Evolutionary conservation across 2,113 vertebrate genomes (phyloP).

Genomic region (Erinaceus europaeus): DNA sequence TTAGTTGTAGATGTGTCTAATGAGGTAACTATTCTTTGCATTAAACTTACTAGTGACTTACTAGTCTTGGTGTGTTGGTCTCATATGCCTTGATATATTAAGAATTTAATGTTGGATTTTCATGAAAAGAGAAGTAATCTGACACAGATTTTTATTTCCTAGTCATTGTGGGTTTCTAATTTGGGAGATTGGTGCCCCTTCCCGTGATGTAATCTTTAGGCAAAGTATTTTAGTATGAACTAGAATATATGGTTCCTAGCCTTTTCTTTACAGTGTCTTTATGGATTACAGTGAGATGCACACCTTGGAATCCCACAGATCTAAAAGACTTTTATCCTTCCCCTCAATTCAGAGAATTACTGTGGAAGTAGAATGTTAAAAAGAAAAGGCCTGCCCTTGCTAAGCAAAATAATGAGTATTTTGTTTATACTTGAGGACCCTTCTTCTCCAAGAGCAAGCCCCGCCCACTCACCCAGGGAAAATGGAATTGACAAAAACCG

Average conservation of each 20-base stretch:
- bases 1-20: slow-evolving; percentile 91
- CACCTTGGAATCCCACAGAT: background rate
- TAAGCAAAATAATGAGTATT: slow-evolving; percentile 3
- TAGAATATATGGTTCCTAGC: background rate
- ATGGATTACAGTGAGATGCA: background rate
- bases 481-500: slow-evolving; percentile 89
- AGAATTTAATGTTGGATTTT: background rate
- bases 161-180: background rate
- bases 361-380: background rate
- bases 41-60: slow-evolving; percentile 26
- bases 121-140: background rate
- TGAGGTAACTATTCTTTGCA: slow-evolving; percentile 81
- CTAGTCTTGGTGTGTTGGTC: background rate
- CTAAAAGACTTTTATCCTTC: background rate
- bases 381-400: background rate
- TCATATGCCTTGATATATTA: background rate
- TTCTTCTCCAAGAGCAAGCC: slow-evolving; percentile 87
- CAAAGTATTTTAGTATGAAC: background rate
- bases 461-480: slow-evolving; percentile 87
- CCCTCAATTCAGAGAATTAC: background rate
- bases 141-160: background rate
- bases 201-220: background rate
- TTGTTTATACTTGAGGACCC: slow-evolving; percentile 82
- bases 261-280: background rate
- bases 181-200: background rate